Evolutionary conservation across 2,888 invertebrate genomes (phyloP).

Genomic region (Zeuzera pyrina): DNA sequence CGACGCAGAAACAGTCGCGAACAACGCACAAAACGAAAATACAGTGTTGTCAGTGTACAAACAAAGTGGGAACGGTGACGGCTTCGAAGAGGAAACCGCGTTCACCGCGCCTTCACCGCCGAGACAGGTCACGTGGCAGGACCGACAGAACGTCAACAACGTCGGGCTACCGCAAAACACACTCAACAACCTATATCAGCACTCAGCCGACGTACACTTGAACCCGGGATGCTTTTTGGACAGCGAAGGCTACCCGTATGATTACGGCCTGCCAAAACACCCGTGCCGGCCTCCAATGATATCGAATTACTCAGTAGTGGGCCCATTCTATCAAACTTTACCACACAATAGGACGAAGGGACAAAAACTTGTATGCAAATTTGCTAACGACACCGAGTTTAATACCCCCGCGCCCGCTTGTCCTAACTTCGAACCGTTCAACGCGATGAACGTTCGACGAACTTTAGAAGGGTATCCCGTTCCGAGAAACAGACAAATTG

Average conservation of each 20-base stretch:
- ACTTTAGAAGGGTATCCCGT: slow-evolving; percentile 87
- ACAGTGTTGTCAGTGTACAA: slow-evolving; percentile 59
- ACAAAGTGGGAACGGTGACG: slow-evolving; percentile 45
- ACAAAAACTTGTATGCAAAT: slow-evolving; percentile 62
- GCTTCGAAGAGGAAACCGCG: slow-evolving; percentile 59
- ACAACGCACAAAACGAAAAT: slow-evolving; percentile 63
- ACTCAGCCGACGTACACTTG: slow-evolving; percentile 81
- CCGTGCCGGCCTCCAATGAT: slow-evolving; percentile 59
- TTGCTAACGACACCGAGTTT: slow-evolving; percentile 64
- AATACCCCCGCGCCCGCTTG: slow-evolving; percentile 48
- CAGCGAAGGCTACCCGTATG: slow-evolving; percentile 85
- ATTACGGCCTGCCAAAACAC: slow-evolving; percentile 82
- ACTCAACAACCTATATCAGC: slow-evolving; percentile 71
- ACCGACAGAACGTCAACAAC: slow-evolving; percentile 51
- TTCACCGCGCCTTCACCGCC: slow-evolving; percentile 53
- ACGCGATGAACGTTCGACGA: slow-evolving; percentile 76
- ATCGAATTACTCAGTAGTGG: slow-evolving; percentile 56
- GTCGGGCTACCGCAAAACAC: slow-evolving; percentile 68
- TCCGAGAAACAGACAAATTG: slow-evolving; percentile 64
- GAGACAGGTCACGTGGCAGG: slow-evolving; percentile 72
- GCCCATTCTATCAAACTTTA: slow-evolving; percentile 81
- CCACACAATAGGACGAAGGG: slow-evolving; percentile 81
- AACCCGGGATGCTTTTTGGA: slow-evolving; percentile 85
- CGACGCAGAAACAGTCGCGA: slow-evolving; percentile 78
- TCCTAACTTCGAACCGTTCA: slow-evolving; percentile 57